Base-by-base conservation (phyloP, 1,140 invertebrate genomes). In the Drosophila sp. region DNA sequence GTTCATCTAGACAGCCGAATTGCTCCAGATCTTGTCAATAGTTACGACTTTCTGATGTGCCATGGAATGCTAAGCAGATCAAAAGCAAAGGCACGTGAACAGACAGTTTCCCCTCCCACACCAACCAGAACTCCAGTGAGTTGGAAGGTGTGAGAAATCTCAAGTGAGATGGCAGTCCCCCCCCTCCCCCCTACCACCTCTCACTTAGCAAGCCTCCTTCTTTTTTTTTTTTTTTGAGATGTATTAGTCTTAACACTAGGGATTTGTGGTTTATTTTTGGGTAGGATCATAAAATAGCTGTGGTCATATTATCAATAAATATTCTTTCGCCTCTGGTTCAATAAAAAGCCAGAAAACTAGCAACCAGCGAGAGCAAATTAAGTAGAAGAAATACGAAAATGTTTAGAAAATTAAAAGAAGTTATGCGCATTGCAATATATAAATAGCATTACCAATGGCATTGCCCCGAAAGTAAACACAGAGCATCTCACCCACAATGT, bases 261-360 rank as follows among this genome's bases (percentile, higher is more conserved):
- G 83, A 86, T 86, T 86, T 86, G 79, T 54, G 76, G 76, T 81
- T 73, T 86, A 86, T 86, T 87, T 86, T 87, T 74, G 83, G 70
- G 68, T 55, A 70, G 70, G 72, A 65, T 72, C 83, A 79, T 86
- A 86, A 86, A 86, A 79, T 86, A 87, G 83, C 72, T 86, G 83
- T 86, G 83, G 83, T 86, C 83, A 86, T 86, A 86, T 83, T 76
- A 71, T 77, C 83, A 89, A 86, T 89, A 86, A 86, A 86, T 86
- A 50, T 89, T 86, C 61, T 76, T 38, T 35, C 11, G 70, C 55
- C 74, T 75, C 23, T 33, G 58, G 70, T 76, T 87, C 83, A 83
- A 86, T 86, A 86, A 86, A 86, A 58, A 86, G 17, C 17, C 17
- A 17, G 17, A 86, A 80, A 72, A 76, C 62, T 25, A 83, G 76